Evolutionary conservation across 1,140 invertebrate genomes (phyloP).

Genomic region (Bilobella aurantiaca): DNA sequence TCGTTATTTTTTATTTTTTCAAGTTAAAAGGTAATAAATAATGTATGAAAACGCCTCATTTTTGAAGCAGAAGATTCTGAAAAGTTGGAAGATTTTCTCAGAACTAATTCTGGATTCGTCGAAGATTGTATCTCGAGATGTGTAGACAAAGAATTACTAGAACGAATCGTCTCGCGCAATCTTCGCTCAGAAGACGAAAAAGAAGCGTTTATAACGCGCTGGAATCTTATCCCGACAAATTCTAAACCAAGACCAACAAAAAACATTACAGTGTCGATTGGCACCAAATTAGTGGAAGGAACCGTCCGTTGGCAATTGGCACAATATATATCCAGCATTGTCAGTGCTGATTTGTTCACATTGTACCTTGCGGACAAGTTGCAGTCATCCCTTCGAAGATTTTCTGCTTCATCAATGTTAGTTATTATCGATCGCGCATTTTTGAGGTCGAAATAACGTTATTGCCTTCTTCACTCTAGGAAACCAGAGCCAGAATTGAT

Average conservation of each 20-base stretch:
- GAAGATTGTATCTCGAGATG: not conserved
- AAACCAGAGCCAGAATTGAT: not conserved
- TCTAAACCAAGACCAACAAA: constrained; percentile 4
- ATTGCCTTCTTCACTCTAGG: not conserved
- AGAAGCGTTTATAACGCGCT: not conserved
- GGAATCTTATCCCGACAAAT: not conserved
- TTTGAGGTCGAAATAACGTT: not conserved
- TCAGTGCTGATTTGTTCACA: constrained; percentile 6
- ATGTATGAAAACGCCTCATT: not conserved
- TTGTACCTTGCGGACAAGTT: not conserved
- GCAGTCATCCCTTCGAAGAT: not conserved
- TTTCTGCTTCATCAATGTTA: not conserved
- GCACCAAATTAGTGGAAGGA: constrained; percentile 8
- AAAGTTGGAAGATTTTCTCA: constrained; percentile 11
- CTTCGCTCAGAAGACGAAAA: not conserved
- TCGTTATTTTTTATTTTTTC: not conserved
- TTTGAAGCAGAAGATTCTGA: not conserved
- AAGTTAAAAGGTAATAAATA: not conserved
- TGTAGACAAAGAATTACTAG: not conserved
- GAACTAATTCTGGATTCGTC: not conserved
- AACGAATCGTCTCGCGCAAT: not conserved
- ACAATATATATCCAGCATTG: constrained; percentile 49
- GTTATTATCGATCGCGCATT: not conserved
- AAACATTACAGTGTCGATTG: constrained; percentile 5
- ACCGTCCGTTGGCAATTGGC: constrained; percentile 49